Percentiles rank a stretch among this genome's conserved stretches.
phyloP scores from a whole-genome alignment of 2,888 invertebrate genomes.

The Lithophane leautieri region DNA sequence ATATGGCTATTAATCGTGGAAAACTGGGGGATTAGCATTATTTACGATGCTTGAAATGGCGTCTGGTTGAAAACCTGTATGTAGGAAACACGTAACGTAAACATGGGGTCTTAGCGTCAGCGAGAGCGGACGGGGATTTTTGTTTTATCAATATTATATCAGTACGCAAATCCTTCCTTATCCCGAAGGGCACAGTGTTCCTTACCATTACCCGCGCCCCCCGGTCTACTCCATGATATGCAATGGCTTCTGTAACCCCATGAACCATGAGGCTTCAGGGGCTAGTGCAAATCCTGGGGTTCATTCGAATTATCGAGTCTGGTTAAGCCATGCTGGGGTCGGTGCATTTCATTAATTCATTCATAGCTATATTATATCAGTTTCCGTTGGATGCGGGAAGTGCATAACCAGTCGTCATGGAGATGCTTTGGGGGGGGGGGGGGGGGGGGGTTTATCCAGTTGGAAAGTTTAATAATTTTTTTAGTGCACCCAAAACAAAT shows the following conservation, averaged over 20 bases:
- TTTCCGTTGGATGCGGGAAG: background rate
- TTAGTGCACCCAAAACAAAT: background rate
- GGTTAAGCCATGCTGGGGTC: too few species aligned
- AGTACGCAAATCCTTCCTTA: too few species aligned
- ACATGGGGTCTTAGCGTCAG: conserved; percentile 2
- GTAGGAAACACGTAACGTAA: conserved; percentile 17
- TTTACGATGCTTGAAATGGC: conserved; percentile 54
- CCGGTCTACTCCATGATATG: too few species aligned
- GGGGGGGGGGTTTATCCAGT: background rate
- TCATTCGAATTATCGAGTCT: too few species aligned
- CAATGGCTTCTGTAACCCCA: too few species aligned
- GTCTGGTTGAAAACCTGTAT: conserved; percentile 36
- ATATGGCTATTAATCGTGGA: conserved; percentile 58
- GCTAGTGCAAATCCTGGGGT: too few species aligned
- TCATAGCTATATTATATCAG: too few species aligned
- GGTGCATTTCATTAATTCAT: too few species aligned
- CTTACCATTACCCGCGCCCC: too few species aligned
- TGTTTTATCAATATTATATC: background rate
- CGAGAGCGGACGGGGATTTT: background rate
- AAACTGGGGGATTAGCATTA: conserved; percentile 60
- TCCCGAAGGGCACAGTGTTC: too few species aligned
- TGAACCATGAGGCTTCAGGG: too few species aligned
- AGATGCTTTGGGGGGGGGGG: background rate
- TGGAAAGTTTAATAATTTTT: background rate
- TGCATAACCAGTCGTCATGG: background rate